These are phyloP conservation scores for Hirtodrosophila histrioides DNA, from an alignment of 2,888 invertebrate genomes.

Conservation along the genomic window DNA sequence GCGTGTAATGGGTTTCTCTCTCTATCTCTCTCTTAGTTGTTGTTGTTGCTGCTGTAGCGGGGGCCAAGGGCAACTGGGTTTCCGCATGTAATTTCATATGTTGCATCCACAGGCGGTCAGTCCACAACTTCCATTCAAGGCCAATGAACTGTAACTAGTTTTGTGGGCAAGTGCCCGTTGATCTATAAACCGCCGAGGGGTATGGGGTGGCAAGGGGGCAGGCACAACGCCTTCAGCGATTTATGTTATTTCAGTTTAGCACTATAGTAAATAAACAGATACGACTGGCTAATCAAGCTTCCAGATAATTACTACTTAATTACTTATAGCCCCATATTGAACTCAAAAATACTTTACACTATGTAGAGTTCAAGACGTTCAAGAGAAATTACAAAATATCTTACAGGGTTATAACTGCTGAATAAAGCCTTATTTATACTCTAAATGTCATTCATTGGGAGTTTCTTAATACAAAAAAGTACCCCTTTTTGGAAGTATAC, in stretches of 20 bases:
- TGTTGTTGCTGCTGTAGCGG: conserved; percentile 29
- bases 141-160: conserved; percentile 66
- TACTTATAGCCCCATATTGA: not conserved
- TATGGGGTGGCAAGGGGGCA: not conserved
- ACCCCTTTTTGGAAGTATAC: too few relatives aligned
- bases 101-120: conserved; percentile 65
- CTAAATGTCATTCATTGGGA: too few relatives aligned
- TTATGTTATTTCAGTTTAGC: conserved; percentile 2
- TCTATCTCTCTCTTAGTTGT: not conserved
- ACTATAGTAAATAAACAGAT: conserved; percentile 8
- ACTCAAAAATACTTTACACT: too few relatives aligned
- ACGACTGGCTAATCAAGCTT: not conserved
- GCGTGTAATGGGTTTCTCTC: conserved; percentile 73
- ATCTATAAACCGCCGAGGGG: conserved; percentile 5
- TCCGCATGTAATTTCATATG: conserved; percentile 66
- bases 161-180: conserved; percentile 46
- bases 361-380: too few relatives aligned
- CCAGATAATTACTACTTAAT: not conserved
- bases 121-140: conserved; percentile 26
- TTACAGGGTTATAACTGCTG: too few relatives aligned
- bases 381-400: too few relatives aligned
- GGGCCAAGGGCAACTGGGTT: conserved; percentile 28
- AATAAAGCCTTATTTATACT: too few relatives aligned
- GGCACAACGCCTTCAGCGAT: conserved; percentile 6
- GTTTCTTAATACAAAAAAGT: too few relatives aligned